phyloP scores from a whole-genome alignment of 2,888 invertebrate genomes.

The Acrocyrtus sp. region DNA sequence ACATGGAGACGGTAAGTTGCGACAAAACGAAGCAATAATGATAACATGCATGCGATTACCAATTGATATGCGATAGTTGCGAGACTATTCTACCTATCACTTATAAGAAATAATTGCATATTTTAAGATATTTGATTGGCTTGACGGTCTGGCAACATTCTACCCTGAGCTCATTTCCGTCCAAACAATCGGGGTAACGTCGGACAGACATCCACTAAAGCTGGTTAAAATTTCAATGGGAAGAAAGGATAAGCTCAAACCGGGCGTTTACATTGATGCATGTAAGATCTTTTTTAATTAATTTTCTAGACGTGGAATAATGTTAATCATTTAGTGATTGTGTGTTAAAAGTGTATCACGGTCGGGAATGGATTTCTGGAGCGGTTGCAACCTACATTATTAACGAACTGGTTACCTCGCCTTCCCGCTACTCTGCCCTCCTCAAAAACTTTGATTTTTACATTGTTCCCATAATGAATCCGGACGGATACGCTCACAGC shows the following conservation, averaged over 20 bases:
- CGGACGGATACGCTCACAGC: conserved; percentile 28
- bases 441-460: conserved; percentile 36
- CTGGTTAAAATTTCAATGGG: conserved; percentile 73
- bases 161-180: conserved; percentile 71
- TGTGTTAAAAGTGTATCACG: conserved; percentile 17
- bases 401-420: conserved; percentile 30
- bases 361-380: conserved; percentile 34
- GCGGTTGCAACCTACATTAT: conserved; percentile 32
- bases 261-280: conserved; percentile 66
- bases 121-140: conserved; percentile 58
- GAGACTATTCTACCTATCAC: no score
- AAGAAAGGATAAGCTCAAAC: conserved; percentile 60
- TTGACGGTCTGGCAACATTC: conserved; percentile 65
- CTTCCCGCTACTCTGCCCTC: conserved; percentile 17
- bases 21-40: no score
- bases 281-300: conserved; percentile 27
- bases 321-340: no score
- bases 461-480: conserved; percentile 31
- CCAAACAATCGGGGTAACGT: conserved; percentile 71
- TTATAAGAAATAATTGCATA: no score
- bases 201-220: conserved; percentile 71
- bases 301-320: not conserved
- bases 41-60: not conserved
- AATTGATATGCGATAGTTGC: not conserved
- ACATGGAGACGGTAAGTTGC: conserved; percentile 30